phyloP scores from a whole-genome alignment of 2,113 vertebrate species.

The Oophaga pumilio region DNA sequence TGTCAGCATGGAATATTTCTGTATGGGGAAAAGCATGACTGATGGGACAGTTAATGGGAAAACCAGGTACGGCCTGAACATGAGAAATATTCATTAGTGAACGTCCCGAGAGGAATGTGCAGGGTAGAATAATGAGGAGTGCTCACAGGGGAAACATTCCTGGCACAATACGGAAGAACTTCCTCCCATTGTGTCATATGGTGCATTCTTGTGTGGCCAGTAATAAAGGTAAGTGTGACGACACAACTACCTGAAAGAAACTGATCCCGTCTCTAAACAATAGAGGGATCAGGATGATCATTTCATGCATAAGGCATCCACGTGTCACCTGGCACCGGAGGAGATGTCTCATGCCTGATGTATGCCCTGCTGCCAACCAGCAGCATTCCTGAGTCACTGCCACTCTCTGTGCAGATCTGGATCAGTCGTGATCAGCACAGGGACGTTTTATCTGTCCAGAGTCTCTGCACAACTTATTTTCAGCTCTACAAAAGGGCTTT shows the following conservation, averaged over 20 bases:
- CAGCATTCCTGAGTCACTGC: neutral
- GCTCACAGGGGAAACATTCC: constrained; percentile 31
- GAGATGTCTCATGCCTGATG: neutral
- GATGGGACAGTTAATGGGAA: neutral
- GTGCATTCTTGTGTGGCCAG: constrained; percentile 3
- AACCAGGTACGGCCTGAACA: constrained; percentile 17
- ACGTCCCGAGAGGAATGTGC: constrained; percentile 36
- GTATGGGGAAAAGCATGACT: constrained; percentile 5
- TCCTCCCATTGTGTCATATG: constrained; percentile 43
- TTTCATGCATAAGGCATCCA: neutral
- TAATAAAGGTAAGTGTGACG: neutral
- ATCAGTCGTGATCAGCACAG: neutral
- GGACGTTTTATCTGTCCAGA: neutral
- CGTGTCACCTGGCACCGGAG: neutral
- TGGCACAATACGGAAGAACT: constrained; percentile 23
- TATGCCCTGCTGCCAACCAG: neutral
- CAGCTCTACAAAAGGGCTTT: too few relatives aligned
- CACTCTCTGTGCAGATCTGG: neutral
- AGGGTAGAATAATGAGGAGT: constrained; percentile 7
- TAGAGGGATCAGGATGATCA: neutral
- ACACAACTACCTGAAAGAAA: neutral
- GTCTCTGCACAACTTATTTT: too few relatives aligned
- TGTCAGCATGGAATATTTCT: neutral
- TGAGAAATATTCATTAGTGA: constrained; percentile 25
- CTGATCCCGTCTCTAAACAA: neutral